Base-by-base conservation (phyloP, 2,113 vertebrate species). In the Pristiophorus japonicus region DNA sequence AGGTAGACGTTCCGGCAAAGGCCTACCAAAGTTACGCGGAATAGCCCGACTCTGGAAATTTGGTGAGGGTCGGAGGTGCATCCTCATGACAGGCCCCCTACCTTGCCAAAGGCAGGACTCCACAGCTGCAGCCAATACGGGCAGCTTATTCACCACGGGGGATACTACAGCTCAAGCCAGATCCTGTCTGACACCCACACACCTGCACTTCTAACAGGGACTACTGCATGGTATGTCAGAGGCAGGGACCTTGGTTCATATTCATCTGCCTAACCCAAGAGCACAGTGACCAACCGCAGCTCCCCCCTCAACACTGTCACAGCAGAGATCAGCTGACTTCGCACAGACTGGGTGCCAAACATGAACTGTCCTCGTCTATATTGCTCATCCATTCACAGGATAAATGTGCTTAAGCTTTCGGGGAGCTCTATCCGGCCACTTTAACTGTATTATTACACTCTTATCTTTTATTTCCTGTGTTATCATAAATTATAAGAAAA, bases 361-460 rank as follows among this genome's bases (percentile, higher is more conserved):
- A 51, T 55, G 45, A 88, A 88, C 10, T 24, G 55, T 88, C 27
- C 84, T 88, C 22, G 14, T 91, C 14, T 34, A 62, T 16, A 62
- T 59, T 91, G 51, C 27, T 62, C 55, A 91, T 20, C n/a, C 16
- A 24, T 38, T 92, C 7, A 38, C 88, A 14, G 20, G 34, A 92
- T 42, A 63, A 92, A 63, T 22, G 38, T n/a, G 55, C n/a, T 63
- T 92, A 65, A 65, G n/a, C n/a, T 63, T 63, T 63, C 16, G n/a
- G n/a, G 88, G 59, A 92, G n/a, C 14, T 63, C 65, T 7, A 47
- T 42, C 22, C 70, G 42, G 45, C 12, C 10, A 51, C 93, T 38
- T 67, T 94, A 70, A 70, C 4, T 51, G 65, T 30, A 51, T 94
- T 94, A 70, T 93, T 70, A 63, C 93, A 94, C 93, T 70, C 66